These are phyloP conservation scores for Pseudococcus longispinus DNA, from an alignment of 2,888 invertebrate genomes.

Conservation along the genomic window DNA sequence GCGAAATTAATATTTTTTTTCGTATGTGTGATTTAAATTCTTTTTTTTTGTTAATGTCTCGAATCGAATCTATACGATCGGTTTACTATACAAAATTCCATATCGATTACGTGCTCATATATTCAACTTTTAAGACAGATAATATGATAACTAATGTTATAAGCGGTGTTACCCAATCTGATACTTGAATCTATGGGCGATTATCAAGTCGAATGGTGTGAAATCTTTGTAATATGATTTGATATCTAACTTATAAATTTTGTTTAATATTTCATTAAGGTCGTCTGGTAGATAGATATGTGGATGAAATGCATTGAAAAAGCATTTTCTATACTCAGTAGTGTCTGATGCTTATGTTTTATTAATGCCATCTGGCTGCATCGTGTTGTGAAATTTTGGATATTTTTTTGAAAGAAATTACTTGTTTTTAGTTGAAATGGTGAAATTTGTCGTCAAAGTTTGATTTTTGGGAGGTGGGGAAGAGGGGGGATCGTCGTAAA, in stretches of 20 bases:
- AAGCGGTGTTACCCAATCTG: not conserved
- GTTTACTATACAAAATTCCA: not conserved
- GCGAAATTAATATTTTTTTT: not conserved
- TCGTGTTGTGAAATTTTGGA: no score
- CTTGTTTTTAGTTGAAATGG: not conserved
- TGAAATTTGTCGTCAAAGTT: not conserved
- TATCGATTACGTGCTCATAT: not conserved
- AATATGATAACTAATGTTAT: not conserved
- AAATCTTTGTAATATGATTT: not conserved
- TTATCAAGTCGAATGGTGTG: not conserved
- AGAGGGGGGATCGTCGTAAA: no score
- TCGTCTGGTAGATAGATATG: not conserved
- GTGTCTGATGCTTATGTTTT: not conserved
- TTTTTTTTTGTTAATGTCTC: not conserved
- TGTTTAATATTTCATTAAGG: constrained; percentile 18
- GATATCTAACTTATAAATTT: not conserved
- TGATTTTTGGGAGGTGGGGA: no score
- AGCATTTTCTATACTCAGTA: not conserved
- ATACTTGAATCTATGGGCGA: not conserved
- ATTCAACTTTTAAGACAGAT: not conserved
- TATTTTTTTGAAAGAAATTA: not conserved
- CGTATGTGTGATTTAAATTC: not conserved
- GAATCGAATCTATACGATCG: no score
- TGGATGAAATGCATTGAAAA: not conserved
- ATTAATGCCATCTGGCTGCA: not conserved